Conservation (phyloP, 2,797 vertebrate species). For the Borostomias antarcticus region DNA sequence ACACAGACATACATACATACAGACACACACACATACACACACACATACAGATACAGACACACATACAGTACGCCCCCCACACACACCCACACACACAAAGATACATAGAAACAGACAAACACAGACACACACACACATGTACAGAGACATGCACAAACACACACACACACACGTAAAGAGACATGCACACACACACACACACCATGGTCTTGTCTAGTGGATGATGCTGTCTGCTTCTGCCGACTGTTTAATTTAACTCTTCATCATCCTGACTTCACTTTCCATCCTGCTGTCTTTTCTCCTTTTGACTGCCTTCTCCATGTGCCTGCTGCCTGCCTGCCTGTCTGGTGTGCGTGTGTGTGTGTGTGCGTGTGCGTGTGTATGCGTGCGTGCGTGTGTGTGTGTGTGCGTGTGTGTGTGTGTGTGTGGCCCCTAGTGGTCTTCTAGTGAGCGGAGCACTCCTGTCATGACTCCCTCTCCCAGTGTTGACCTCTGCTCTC, state of each 20-base stretch:
- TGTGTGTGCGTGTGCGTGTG: constrained; percentile 4
- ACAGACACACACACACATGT: no score
- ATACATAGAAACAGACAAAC: no score
- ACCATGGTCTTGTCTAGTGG: no score
- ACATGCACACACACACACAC: no score
- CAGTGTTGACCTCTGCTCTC: constrained; percentile 67
- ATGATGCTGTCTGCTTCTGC: not conserved
- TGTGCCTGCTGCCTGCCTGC: constrained; percentile 55
- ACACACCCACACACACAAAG: no score
- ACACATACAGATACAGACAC: no score
- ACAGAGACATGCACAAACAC: no score
- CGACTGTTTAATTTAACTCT: constrained; percentile 20
- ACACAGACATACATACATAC: no score
- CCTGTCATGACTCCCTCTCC: constrained; percentile 50
- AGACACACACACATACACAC: no score
- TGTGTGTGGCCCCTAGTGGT: constrained; percentile 64
- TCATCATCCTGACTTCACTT: not conserved
- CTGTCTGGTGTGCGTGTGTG: not conserved
- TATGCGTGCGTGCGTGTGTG: constrained; percentile 18
- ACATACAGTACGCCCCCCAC: no score
- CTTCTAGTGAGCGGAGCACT: constrained; percentile 46
- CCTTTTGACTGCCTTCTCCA: constrained; percentile 28
- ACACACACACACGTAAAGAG: no score
- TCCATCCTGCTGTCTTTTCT: constrained; percentile 8
- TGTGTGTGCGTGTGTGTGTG: constrained; percentile 34